These are phyloP conservation scores for Drosophila cracens DNA, from an alignment of 2,888 invertebrate genomes.

Conservation along the genomic window DNA sequence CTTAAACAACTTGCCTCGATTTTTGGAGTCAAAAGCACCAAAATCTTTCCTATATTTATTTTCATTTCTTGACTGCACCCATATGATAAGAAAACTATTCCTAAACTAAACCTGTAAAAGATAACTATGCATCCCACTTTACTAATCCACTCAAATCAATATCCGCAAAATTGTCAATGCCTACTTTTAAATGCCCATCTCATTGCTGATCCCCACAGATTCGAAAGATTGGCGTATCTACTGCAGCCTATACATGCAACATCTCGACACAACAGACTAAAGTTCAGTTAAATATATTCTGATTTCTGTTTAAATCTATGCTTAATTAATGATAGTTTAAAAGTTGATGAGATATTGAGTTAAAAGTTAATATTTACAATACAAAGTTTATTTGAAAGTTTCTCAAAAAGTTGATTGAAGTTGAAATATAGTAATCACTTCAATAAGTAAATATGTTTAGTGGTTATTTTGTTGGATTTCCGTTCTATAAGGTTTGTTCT, in stretches of 20 bases:
- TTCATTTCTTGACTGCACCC: constrained; percentile 30
- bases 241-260: constrained; percentile 65
- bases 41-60: neutral
- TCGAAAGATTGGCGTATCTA: constrained; percentile 72
- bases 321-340: neutral
- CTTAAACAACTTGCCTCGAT: neutral
- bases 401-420: neutral
- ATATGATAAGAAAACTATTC: constrained; percentile 15
- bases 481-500: neutral
- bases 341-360: neutral
- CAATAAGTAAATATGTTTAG: neutral
- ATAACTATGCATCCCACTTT: neutral
- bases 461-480: neutral
- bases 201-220: constrained; percentile 68
- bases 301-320: neutral
- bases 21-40: neutral
- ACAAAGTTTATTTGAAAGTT: neutral
- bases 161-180: constrained; percentile 4
- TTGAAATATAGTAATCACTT: neutral
- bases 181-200: constrained; percentile 16
- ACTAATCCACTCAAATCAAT: constrained; percentile 44
- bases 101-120: constrained; percentile 17
- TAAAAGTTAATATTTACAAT: neutral
- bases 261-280: constrained; percentile 46
- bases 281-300: constrained; percentile 19